A percentile compares a stretch with the other conserved stretches of the same genome.
Conservation (phyloP, 2,797 vertebrate species). For the Cercopithecus neglectus region DNA sequence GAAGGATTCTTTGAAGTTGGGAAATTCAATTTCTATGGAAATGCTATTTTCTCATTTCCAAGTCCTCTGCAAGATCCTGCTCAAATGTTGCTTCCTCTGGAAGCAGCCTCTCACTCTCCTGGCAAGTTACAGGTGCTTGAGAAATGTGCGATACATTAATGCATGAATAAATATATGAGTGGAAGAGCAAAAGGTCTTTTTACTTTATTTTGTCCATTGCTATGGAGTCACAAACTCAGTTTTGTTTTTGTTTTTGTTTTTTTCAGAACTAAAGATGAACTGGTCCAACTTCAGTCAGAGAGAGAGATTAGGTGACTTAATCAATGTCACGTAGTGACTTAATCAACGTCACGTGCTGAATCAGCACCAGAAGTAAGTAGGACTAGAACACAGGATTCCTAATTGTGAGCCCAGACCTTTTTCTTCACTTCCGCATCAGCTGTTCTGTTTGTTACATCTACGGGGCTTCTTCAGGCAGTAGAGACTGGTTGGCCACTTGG, state of each 20-base stretch:
- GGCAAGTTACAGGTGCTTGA: background rate
- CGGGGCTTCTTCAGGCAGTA: background rate
- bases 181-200: background rate
- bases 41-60: background rate
- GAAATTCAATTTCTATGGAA: conserved; percentile 32
- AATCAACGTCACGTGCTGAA: background rate
- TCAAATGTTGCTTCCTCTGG: background rate
- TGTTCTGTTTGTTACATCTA: background rate
- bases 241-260: too few species aligned
- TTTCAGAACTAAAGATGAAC: background rate
- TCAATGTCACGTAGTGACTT: background rate
- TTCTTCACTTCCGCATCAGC: background rate
- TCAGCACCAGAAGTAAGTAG: too few species aligned
- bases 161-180: background rate
- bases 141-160: background rate
- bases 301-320: background rate
- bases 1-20: conserved; percentile 41
- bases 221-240: background rate
- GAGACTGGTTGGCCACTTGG: background rate
- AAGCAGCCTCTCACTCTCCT: background rate
- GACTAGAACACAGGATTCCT: background rate
- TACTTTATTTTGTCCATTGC: background rate
- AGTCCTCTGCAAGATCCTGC: conserved; percentile 13
- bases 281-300: background rate
- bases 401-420: background rate